Base-by-base conservation (phyloP, 2,113 vertebrate species). In the Gopherus flavomarginatus region DNA sequence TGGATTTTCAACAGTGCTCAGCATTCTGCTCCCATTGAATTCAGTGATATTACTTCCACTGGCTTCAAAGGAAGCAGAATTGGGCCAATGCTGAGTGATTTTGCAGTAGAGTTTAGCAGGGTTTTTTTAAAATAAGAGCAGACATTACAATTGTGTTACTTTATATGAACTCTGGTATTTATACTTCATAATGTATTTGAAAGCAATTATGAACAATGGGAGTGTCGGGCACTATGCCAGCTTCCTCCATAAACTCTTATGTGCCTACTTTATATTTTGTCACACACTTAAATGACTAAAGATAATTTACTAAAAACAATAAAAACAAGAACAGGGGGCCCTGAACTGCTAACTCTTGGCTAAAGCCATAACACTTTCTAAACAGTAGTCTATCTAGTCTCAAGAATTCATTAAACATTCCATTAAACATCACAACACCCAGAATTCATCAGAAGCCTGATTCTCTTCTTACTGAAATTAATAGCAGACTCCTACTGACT, bases 401-500 rank as follows among this genome's bases (percentile, higher is more conserved):
- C 38, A 77, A 77, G 38, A 44, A 77, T 44, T 22, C 29, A 89
- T 54, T 22, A 79, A 19, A 59, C 42, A 86, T 92, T 83, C 84
- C 69, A 93, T 85, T 93, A 95, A 87, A 79, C 69, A 96, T 94
- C 83, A 91, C 9, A 83, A 69, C 38, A 96, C 12, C 49, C 69
- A 88, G 77, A 96, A 83, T 50, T 92, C 50, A 89, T 85, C 86
- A 89, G 84, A 3, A 93, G 81, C 77, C 87, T 93, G 82, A 97
- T 72, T 94, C 12, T 72, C 16, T 92, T 89, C 38, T 56, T 31
- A 90, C 84, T 81, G 80, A 87, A 85, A 91, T 2, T 81, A n/a
- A 54, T 62, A 69, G 79, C 49, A 92, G 87, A 96, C 94, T 89
- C 81, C 31, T 86, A 86, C 0, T 1, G 86, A 86, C 62, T 94